Base-by-base conservation (phyloP, 2,797 vertebrate species). In the Bovichtus variegatus region DNA sequence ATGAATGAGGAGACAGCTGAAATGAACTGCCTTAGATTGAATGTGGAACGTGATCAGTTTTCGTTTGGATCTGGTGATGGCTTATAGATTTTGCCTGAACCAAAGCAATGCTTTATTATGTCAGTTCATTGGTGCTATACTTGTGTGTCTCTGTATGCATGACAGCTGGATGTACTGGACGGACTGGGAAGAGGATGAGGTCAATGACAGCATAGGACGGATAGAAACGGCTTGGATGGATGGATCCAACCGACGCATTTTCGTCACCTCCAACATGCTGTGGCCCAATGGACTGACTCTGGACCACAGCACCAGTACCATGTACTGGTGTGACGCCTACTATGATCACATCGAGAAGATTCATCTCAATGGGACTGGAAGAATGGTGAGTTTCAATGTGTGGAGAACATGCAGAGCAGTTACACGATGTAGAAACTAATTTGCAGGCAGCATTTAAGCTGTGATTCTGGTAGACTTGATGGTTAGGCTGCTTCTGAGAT, bases 221-320 rank as follows among this genome's bases (percentile, higher is more conserved):
- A 99, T 99, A 69, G 98, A 99, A 91, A 98, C 96, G 88, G 97
- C 98, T 72, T 99, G 98, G 98, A 99, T 99, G 98, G 96, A 99
- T 3, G 98, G 98, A 69, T 95, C 95, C 77, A 96, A 96, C 78
- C 95, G 98, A 25, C 95, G 96, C 76, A 96, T 98, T 74, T 99
- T 99, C 73, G 97, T 99, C 62, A 99, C 98, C 10, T 98, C 97
- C 66, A 99, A 96, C 94, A 99, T 99, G 98, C 94, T 99, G 13
- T 99, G 98, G 98, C 98, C 98, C 64, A 99, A 99, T 0, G 98
- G 98, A 53, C 96, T 99, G 84, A 98, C 98, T 6, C 92, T 99
- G 94, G 98, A 99, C 92, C 94, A 96, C 77, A 89, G 85, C 7
- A 96, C 90, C 80, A 94, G 89, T 65, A 95, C 97, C 34, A 96